phyloP scores from a whole-genome alignment of 2,888 invertebrate species.

The Antheraea yamamai region DNA sequence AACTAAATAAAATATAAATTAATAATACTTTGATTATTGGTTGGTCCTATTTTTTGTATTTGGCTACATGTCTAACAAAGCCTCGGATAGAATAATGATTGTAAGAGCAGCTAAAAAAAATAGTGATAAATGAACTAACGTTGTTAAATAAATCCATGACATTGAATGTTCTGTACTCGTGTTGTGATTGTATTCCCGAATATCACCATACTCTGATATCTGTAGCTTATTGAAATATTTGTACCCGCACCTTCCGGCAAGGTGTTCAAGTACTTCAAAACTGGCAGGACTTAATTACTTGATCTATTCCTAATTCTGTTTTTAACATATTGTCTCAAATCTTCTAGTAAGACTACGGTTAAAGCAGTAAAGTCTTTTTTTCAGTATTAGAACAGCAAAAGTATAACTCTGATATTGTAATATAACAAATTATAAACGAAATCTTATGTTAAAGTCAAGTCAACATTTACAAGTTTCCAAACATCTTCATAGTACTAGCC shows the following conservation, averaged over 20 bases:
- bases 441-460: not conserved
- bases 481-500: constrained; percentile 30
- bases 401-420: not conserved
- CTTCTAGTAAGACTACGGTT: not conserved
- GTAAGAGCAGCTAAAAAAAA: not conserved
- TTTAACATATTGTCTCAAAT: not conserved
- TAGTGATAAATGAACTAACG: no score
- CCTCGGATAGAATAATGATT: not conserved
- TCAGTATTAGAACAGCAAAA: not conserved
- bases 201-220: not conserved
- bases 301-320: not conserved
- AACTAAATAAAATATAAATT: no score
- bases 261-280: not conserved
- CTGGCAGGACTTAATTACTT: not conserved
- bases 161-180: not conserved
- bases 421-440: not conserved
- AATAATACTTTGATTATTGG: no score
- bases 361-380: not conserved
- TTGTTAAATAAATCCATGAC: not conserved
- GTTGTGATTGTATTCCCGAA: not conserved
- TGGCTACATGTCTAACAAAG: not conserved
- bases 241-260: not conserved
- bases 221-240: not conserved
- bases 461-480: not conserved
- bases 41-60: no score